Percentiles rank a stretch among this genome's conserved stretches.
These are phyloP conservation scores for Gracilinanus agilis DNA, from an alignment of 2,113 vertebrate genomes.

Conservation along the genomic window DNA sequence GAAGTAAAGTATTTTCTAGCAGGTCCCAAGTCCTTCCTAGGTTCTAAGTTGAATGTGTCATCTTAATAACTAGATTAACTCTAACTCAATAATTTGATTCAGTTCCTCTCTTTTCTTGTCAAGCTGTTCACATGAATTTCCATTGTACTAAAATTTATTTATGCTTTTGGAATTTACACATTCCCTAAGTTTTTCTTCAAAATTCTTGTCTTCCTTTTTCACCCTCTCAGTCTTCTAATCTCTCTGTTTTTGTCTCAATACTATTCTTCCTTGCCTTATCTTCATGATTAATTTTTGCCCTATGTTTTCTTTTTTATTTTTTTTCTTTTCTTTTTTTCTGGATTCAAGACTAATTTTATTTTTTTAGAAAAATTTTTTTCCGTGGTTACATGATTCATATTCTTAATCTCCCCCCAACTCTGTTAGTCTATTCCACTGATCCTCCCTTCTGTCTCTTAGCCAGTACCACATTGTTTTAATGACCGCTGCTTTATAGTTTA, in stretches of 20 bases:
- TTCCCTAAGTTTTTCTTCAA: neutral
- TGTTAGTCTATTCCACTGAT: too few species aligned
- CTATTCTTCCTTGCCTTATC: neutral
- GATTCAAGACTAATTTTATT: too few species aligned
- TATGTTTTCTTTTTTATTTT: too few species aligned
- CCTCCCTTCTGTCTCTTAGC: too few species aligned
- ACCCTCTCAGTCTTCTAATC: neutral
- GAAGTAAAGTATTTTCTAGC: neutral
- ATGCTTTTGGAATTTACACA: neutral
- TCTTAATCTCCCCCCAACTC: too few species aligned
- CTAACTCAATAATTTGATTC: neutral
- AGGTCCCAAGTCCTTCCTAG: neutral
- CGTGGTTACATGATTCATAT: too few species aligned
- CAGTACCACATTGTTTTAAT: too few species aligned
- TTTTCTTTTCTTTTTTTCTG: too few species aligned
- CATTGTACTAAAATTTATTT: neutral
- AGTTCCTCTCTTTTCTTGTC: neutral
- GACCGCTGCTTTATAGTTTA: too few species aligned
- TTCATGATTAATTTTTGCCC: neutral
- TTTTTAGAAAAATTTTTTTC: too few species aligned
- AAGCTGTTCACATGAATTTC: neutral
- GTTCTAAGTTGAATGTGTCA: neutral
- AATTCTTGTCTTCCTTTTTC: neutral
- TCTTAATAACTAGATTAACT: neutral
- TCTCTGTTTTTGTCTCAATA: neutral